Conservation (phyloP, 2,888 invertebrate genomes). For the Gonocerus acuteangulatus region DNA sequence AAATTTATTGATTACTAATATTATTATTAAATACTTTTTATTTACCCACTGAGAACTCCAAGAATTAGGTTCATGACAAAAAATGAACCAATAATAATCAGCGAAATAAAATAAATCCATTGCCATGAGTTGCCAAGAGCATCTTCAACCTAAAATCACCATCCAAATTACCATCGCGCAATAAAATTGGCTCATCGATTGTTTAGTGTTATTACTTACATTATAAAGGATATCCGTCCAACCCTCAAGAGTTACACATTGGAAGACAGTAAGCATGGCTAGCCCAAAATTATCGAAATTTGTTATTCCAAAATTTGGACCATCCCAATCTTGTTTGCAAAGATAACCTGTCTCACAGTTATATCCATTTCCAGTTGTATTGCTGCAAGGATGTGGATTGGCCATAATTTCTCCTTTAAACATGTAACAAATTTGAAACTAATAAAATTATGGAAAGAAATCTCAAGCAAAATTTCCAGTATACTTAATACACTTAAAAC, state of each 20-base stretch:
- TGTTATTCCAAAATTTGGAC: constrained; percentile 91
- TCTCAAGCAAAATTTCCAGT: background rate
- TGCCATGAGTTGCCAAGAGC: constrained; percentile 94
- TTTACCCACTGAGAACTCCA: constrained; percentile 98
- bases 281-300: constrained; percentile 99
- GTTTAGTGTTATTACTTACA: constrained; percentile 53
- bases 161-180: constrained; percentile 1
- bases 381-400: constrained; percentile 79
- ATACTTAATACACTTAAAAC: no score
- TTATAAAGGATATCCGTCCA: constrained; percentile 96
- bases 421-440: background rate
- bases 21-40: no score
- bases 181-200: background rate
- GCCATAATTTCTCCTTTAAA: constrained; percentile 70
- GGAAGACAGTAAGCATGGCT: constrained; percentile 98
- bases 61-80: constrained; percentile 99
- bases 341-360: constrained; percentile 58
- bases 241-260: constrained; percentile 97
- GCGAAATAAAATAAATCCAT: constrained; percentile 97
- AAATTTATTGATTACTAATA: no score
- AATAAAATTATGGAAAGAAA: no score
- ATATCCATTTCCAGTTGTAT: constrained; percentile 55
- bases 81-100: constrained; percentile 98
- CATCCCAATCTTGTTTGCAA: constrained; percentile 73
- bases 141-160: constrained; percentile 76